Conservation (phyloP, 1,140 invertebrate species). For the Bacillus rossius region DNA sequence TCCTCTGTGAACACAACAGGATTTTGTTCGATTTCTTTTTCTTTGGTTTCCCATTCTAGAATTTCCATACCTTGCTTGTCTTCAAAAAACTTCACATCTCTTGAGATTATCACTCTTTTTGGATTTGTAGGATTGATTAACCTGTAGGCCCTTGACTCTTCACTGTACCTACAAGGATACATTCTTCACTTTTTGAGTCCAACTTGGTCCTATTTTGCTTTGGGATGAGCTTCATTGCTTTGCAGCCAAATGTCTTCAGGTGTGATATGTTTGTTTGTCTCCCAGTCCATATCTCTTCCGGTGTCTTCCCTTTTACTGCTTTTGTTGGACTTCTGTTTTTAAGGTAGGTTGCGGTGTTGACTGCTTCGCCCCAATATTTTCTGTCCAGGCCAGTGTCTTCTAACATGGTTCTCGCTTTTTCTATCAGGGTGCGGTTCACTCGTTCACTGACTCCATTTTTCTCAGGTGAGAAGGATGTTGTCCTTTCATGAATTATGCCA, state of each 20-base stretch:
- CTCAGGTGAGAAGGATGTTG: conserved; percentile 29
- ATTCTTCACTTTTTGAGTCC: conserved; percentile 23
- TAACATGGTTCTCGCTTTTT: conserved; percentile 27
- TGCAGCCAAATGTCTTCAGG: conserved; percentile 28
- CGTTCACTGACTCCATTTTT: conserved; percentile 34
- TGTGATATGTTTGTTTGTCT: conserved; percentile 24
- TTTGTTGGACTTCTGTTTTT: conserved; percentile 32
- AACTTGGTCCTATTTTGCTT: conserved; percentile 23
- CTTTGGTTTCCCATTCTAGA: no score
- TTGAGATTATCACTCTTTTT: neutral
- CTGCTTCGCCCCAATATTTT: conserved; percentile 38
- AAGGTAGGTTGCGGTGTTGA: conserved; percentile 30
- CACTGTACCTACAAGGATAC: conserved; percentile 26
- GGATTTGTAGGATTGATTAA: conserved; percentile 14
- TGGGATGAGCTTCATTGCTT: conserved; percentile 27
- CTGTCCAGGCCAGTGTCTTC: conserved; percentile 19
- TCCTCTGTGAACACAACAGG: neutral
- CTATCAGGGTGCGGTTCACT: conserved; percentile 29
- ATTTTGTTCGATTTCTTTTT: neutral
- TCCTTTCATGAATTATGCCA: conserved; percentile 27
- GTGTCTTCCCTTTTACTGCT: conserved; percentile 21
- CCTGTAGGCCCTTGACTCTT: conserved; percentile 15
- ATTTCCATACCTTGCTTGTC: neutral
- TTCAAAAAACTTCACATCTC: conserved; percentile 8
- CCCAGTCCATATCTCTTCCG: conserved; percentile 27